Conservation (phyloP, 2,113 vertebrate species). For the Paradisaea rubra region DNA sequence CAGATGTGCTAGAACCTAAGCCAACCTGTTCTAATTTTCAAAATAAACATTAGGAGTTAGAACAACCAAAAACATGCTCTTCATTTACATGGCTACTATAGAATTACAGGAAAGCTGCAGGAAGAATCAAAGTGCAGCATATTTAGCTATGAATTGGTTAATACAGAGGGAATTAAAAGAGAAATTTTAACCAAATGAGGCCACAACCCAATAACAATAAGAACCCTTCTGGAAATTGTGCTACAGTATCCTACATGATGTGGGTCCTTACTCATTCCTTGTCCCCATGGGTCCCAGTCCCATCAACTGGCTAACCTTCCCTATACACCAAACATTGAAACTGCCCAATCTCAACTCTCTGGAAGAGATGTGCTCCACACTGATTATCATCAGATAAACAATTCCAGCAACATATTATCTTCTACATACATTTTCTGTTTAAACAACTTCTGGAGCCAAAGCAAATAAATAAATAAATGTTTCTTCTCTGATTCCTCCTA, state of each 20-base stretch:
- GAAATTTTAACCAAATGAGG: not conserved
- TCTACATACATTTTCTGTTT: not conserved
- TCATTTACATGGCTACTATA: not conserved
- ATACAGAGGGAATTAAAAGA: not conserved
- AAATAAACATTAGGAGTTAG: not conserved
- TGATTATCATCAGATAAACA: not conserved
- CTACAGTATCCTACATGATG: not conserved
- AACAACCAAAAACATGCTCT: not conserved
- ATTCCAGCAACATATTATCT: not conserved
- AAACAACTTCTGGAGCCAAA: not conserved
- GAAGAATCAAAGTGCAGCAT: not conserved
- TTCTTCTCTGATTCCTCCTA: not conserved
- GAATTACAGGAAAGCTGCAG: not conserved
- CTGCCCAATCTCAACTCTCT: not conserved
- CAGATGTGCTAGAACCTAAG: not conserved
- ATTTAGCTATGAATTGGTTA: not conserved
- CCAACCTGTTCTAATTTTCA: not conserved
- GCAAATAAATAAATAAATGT: not conserved
- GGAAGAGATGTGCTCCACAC: not conserved
- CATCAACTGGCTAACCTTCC: not conserved
- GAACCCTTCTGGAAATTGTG: not conserved
- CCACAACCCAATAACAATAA: not conserved
- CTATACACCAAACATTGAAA: not conserved
- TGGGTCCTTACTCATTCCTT: not conserved
- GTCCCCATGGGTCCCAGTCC: not conserved